phyloP scores from a whole-genome alignment of 2,888 invertebrate genomes.

The Oscheius sp. region DNA sequence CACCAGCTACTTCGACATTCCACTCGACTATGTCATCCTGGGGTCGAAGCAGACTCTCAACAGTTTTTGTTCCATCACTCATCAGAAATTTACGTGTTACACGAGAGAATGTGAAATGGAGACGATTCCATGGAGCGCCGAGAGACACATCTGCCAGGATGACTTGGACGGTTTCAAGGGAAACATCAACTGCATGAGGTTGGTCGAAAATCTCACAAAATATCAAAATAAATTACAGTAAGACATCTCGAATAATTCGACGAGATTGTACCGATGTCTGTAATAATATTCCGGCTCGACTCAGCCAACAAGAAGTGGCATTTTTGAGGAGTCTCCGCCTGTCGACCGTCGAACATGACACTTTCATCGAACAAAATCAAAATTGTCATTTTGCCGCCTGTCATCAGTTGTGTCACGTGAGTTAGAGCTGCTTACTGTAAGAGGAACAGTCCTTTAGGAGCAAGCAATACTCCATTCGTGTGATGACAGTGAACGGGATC shows the following conservation, averaged over 20 bases:
- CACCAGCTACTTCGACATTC: constrained; percentile 49
- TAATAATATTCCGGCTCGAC: constrained; percentile 33
- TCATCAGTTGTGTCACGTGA: constrained; percentile 57
- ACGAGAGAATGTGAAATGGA: constrained; percentile 36
- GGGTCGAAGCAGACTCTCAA: constrained; percentile 43
- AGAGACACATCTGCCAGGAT: constrained; percentile 48
- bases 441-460: constrained; percentile 40
- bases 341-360: constrained; percentile 34
- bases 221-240: constrained; percentile 31
- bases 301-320: constrained; percentile 22
- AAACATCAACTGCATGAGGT: constrained; percentile 49
- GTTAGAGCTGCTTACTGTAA: background rate
- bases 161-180: constrained; percentile 43
- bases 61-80: constrained; percentile 48
- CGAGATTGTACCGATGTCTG: constrained; percentile 50
- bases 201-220: background rate
- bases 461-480: constrained; percentile 45
- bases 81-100: constrained; percentile 40
- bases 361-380: constrained; percentile 47
- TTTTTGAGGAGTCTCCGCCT: constrained; percentile 24
- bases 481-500: constrained; percentile 38
- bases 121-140: constrained; percentile 50
- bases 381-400: constrained; percentile 54
- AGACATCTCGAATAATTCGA: constrained; percentile 45
- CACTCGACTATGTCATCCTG: constrained; percentile 43